Evolutionary conservation across 35 echinoderm and acorn worm genomes (phyloP), one percentile per base, ranked within the genome.

Genomic region (Apostichopus japonicus): DNA sequence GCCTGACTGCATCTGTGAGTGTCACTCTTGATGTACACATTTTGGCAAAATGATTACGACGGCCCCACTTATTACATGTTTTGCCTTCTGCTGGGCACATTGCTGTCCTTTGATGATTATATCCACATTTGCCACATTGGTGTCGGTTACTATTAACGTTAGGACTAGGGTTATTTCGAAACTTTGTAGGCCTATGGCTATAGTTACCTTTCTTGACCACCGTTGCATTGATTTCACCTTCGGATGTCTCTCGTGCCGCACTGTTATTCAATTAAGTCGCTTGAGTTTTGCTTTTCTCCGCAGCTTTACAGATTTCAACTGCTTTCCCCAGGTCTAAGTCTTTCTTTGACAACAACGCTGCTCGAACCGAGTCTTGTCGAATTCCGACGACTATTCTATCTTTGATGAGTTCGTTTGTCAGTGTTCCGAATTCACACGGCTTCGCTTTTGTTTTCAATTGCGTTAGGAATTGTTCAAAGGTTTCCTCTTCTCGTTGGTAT

Each of bases 351-450:
- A 95, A 57, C 44, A 95, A 76, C n/a, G 72, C 5, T 33, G 91
- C 94, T 67, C 92, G 4, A 14, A 92, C 84, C 14, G 54, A 19
- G 33, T 90, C 91, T 10, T 80, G 16, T 56, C 13, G 73, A 53
- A 93, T 91, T 4, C 95, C 92, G 10, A 93, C 80, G 6, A 96
- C 95, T 13, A 96, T 91, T 4, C 83, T 62, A 54, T 96, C 95
- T 55, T 78, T 90, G 17, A 94, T 72, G 56, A 96, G 92, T 55
- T 86, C 79, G 13, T 96, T 91, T 21, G 16, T 61, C 14, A 96
- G 59, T 4, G 17, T 11, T 33, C 80, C 95, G 77, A 91, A 96
- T 17, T 90, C 92, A 77, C 95, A 96, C 11, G 86, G 88, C 54
- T 93, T 96, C 1, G 87, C 95, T 91, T 91, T 84, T 3, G 17